phyloP scores from a whole-genome alignment of 2,797 vertebrate species.

The Champsocephalus gunnari region DNA sequence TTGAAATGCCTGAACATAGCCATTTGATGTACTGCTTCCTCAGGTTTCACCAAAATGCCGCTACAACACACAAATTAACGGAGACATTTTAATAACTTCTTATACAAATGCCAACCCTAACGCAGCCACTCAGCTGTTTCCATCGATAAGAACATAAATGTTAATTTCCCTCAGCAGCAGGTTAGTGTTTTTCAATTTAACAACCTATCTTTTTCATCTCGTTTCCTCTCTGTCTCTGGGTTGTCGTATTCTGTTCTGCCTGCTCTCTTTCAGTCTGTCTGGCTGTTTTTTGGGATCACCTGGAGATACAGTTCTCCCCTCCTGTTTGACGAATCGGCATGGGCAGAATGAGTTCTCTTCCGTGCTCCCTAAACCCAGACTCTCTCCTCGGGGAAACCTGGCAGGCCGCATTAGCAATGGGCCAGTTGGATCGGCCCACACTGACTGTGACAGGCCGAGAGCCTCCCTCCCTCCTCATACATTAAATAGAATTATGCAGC shows the following conservation, averaged over 20 bases:
- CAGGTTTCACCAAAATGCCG: background rate
- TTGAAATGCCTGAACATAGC: background rate
- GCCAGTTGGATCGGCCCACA: conserved; percentile 68
- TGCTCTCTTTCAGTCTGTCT: conserved; percentile 25
- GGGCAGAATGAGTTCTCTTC: conserved; percentile 73
- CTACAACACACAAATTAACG: background rate
- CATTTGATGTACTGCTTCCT: background rate
- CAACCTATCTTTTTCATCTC: conserved; percentile 18
- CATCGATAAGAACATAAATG: conserved; percentile 28
- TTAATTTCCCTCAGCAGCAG: conserved; percentile 37
- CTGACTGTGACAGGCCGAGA: conserved; percentile 71
- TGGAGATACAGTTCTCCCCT: conserved; percentile 65
- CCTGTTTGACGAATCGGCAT: conserved; percentile 66
- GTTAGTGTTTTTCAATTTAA: conserved; percentile 38
- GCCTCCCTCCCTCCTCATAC: conserved; percentile 71
- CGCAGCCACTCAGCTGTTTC: conserved; percentile 12
- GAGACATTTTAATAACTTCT: background rate
- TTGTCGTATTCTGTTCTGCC: conserved; percentile 12
- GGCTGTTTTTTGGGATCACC: conserved; percentile 68
- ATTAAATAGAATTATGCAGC: conserved; percentile 84
- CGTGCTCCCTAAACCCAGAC: conserved; percentile 55
- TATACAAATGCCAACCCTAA: background rate
- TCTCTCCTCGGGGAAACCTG: conserved; percentile 68
- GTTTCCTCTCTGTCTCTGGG: conserved; percentile 12
- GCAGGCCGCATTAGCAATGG: conserved; percentile 75